Base-by-base conservation (phyloP, 2,113 vertebrate species). In the Edolisoma coerulescens region DNA sequence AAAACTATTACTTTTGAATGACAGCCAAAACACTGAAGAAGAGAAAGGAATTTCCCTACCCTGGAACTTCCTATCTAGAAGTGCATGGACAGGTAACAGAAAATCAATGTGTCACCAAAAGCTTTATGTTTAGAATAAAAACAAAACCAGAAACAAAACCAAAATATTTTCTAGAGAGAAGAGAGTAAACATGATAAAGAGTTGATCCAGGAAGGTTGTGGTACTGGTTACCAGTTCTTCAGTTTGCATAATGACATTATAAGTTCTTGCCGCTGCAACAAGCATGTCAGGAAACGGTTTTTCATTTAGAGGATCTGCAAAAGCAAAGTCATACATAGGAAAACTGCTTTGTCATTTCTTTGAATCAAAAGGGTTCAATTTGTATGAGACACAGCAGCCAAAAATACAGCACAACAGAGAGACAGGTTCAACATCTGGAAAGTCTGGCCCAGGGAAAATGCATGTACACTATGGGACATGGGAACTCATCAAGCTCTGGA, bases 301-400 rank as follows among this genome's bases (percentile, higher is more conserved):
- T 87, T 13, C 30, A 50, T 22, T 24, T 54, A 63, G 8, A 79
- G 42, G 13, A 52, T 42, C 26, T 75, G 19, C 45, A 28, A 87
- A 78, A 84, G 24, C 26, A 7, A 63, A 87, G 16, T 1, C 18
- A 53, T 6, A 28, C 4, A 17, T 3, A 17, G 10, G 26, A 88
- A 71, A 83, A 32, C 5, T 44, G 5, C 4, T 83, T 71, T 44
- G n/a, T 52, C 41, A 54, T 27, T 59, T 49, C 10, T 87, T 57
- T 0, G 0, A 42, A 28, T 41, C 11, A 15, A 79, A 90, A 68
- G 4, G 5, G 32, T 41, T 80, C 1, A 0, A 41, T 4, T 7
- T 7, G n/a, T 17, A 30, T 39, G 30, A 71, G 24, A 79, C 35
- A 64, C 52, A 76, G n/a, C 35, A 67, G 7, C 20, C 30, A 23